Base-by-base conservation (phyloP, 2,888 invertebrate genomes). In the Mythimna vitellina region DNA sequence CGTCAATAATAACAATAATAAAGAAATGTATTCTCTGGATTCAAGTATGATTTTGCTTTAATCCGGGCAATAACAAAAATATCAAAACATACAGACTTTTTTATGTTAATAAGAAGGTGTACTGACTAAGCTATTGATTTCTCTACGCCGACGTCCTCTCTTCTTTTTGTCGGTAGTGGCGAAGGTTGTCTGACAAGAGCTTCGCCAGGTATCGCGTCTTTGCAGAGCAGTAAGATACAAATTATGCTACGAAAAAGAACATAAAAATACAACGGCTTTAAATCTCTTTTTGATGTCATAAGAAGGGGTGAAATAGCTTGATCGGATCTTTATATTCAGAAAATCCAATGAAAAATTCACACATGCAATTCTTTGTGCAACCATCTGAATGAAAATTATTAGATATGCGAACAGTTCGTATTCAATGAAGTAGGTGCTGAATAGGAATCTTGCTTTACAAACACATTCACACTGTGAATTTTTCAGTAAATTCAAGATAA, bases 361-460 rank as follows among this genome's bases (percentile, higher is more conserved):
- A 42, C 10, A 32, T 60, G 29, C 20, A 68, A 22, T 10, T 60
- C 17, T 58, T 8, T 22, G 49, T 51, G 58, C 51, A 60, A 20
- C 17, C 51, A 70, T 58, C 22, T 58, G 22, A 58, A 68, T 68
- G 22, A 20, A 68, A 68, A 69, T 53, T 22, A 42, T 58, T 68
- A 57, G 20, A 8, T 42, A 32, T 42, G 29, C 29, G 10, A 53
- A 53, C 51, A 22, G 38, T 71, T 58, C 22, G 17, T 60, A 69
- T 53, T 71, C 68, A 68, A 32, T 42, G 53, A 70, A 66, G 20
- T 66, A 51, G 17, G 9, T 51, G 29, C 20, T 68, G 58, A 53
- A 42, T 42, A 32, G 22, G 49, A 68, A 71, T 68, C 14, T 68
- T 60, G 22, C 20, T 6, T 20, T 60, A n/a, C 25, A 25, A 42